phyloP scores from a whole-genome alignment of 2,888 invertebrate genomes.

The Drosophila atroscutellata region DNA sequence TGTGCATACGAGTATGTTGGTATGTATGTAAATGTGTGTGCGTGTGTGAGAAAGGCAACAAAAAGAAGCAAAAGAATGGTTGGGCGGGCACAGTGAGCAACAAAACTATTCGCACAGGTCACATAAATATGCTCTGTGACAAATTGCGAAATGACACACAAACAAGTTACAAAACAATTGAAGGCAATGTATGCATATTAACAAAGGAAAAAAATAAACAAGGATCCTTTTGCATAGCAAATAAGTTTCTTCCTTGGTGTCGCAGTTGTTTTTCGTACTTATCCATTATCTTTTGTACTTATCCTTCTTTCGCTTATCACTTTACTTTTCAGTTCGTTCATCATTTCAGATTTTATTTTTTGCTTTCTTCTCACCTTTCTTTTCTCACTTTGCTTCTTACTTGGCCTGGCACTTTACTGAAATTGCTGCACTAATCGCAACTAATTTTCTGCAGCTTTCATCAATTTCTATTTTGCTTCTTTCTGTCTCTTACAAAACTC shows the following conservation, averaged over 20 bases:
- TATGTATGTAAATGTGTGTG: conserved; percentile 1
- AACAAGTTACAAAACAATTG: not conserved
- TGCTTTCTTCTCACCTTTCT: not conserved
- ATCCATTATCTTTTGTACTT: too few relatives aligned
- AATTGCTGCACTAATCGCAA: not conserved
- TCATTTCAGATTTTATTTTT: not conserved
- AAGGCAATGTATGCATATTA: not conserved
- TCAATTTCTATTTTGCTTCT: not conserved
- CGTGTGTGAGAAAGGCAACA: not conserved
- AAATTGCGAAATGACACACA: conserved; percentile 2
- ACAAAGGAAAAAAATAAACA: not conserved
- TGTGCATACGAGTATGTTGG: too few relatives aligned
- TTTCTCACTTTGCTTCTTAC: not conserved
- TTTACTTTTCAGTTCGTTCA: not conserved
- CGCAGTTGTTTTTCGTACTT: not conserved
- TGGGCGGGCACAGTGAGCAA: conserved; percentile 25
- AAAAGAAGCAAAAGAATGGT: not conserved
- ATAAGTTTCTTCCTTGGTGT: not conserved
- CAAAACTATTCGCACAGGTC: conserved; percentile 22
- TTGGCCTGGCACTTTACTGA: not conserved
- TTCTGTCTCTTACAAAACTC: not conserved
- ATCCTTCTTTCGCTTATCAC: not conserved
- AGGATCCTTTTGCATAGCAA: not conserved
- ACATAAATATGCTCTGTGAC: conserved; percentile 22
- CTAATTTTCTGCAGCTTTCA: not conserved